phyloP scores from a whole-genome alignment of 1,140 invertebrate species.

The Macrosteles quadrilineatus region DNA sequence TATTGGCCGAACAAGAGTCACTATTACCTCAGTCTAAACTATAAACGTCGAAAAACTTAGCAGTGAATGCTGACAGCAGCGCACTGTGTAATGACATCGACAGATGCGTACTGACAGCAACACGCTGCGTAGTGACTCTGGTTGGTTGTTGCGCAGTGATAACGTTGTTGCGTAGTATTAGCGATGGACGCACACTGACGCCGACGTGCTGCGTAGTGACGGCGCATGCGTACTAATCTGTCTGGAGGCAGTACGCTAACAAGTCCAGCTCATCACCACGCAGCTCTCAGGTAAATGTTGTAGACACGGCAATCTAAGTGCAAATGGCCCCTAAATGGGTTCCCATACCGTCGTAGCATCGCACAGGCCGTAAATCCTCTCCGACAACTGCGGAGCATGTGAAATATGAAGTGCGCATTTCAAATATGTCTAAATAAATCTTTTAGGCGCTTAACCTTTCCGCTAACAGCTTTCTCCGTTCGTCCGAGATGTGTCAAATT shows the following conservation, averaged over 20 bases:
- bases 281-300: background rate
- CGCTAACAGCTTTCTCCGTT: background rate
- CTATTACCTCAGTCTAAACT: no score
- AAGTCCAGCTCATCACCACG: background rate
- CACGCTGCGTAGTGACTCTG: no score
- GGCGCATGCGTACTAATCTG: no score
- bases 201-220: no score
- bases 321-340: slow-evolving; percentile 23
- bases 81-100: no score
- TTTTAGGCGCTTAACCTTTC: slow-evolving; percentile 24
- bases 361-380: background rate
- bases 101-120: no score
- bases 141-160: no score
- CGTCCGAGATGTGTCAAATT: slow-evolving; percentile 10
- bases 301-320: slow-evolving; percentile 24
- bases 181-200: no score
- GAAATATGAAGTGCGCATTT: slow-evolving; percentile 26
- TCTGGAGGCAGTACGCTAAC: background rate
- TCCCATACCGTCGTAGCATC: slow-evolving; percentile 2
- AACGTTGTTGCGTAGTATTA: no score
- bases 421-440: slow-evolving; percentile 27
- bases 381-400: slow-evolving; percentile 17
- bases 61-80: no score
- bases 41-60: no score
- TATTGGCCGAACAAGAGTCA: no score